Evolutionary conservation across 2,888 invertebrate species (phyloP).

Genomic region (Eupithecia abbreviata): DNA sequence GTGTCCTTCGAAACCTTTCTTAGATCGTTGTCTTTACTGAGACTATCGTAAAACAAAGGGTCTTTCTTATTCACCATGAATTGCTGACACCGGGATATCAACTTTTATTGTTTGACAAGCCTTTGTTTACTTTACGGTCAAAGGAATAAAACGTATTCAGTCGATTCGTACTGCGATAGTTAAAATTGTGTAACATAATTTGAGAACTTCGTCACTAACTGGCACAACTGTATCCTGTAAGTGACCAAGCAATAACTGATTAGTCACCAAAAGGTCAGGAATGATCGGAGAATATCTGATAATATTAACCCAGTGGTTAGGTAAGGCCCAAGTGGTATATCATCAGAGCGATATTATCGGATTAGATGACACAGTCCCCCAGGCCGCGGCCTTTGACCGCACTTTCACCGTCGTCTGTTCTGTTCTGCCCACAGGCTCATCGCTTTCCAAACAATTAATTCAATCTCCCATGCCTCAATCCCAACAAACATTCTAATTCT

Average conservation of each 20-base stretch:
- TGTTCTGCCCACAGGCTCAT: slow-evolving; percentile 54
- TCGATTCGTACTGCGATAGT: slow-evolving; percentile 30
- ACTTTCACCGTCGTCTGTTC: slow-evolving; percentile 59
- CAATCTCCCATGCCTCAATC: slow-evolving; percentile 44
- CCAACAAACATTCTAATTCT: slow-evolving; percentile 39
- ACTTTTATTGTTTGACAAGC: slow-evolving; percentile 45
- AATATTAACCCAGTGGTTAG: slow-evolving; percentile 18
- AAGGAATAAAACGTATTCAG: slow-evolving; percentile 39
- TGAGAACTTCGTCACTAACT: slow-evolving; percentile 4
- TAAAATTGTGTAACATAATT: slow-evolving; percentile 23
- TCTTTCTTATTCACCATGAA: slow-evolving; percentile 45
- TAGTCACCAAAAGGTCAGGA: slow-evolving; percentile 15
- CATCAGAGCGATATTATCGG: slow-evolving; percentile 40
- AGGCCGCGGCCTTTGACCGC: slow-evolving; percentile 63
- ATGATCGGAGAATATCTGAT: background rate
- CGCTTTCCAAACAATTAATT: slow-evolving; percentile 54
- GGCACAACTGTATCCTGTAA: slow-evolving; percentile 7
- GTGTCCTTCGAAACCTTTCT: slow-evolving; percentile 38
- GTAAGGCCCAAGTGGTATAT: slow-evolving; percentile 39
- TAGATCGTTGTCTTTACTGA: slow-evolving; percentile 41
- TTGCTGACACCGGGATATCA: slow-evolving; percentile 47
- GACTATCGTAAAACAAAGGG: slow-evolving; percentile 46
- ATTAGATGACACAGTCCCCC: slow-evolving; percentile 48
- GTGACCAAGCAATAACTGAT: slow-evolving; percentile 18
- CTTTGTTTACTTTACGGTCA: slow-evolving; percentile 45